Conservation (phyloP, 2,888 invertebrate species). For the Polyommatus iphigenia region DNA sequence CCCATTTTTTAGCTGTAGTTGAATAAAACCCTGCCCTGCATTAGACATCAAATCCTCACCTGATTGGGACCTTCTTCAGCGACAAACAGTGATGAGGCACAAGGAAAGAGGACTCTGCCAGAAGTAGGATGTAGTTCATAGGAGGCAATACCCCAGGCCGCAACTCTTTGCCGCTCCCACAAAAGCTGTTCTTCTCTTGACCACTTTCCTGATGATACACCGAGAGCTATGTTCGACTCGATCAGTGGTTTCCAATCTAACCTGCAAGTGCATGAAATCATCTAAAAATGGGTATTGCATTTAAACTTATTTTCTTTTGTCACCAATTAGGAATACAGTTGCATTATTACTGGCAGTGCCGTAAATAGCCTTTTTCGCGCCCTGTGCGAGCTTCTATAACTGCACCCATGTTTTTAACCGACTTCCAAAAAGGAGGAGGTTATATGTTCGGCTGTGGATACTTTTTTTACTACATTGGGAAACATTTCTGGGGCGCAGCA, state of each 20-base stretch:
- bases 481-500: no score
- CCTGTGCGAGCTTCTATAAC: no score
- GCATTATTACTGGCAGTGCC: no score
- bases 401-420: no score
- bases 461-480: no score
- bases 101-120: conserved; percentile 94
- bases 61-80: conserved; percentile 77
- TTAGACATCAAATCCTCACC: conserved; percentile 46
- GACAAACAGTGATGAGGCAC: conserved; percentile 92
- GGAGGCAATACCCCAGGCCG: conserved; percentile 96
- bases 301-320: background rate
- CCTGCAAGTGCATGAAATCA: conserved; percentile 52
- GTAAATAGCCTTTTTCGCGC: no score
- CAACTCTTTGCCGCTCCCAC: conserved; percentile 94
- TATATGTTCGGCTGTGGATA: no score
- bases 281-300: background rate
- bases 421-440: no score
- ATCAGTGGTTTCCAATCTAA: conserved; percentile 91
- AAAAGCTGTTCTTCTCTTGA: conserved; percentile 94
- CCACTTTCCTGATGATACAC: conserved; percentile 81
- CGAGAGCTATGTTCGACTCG: conserved; percentile 85
- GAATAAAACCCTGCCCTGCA: no score
- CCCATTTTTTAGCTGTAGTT: no score
- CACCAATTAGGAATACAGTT: background rate
- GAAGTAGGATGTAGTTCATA: conserved; percentile 92